Percentiles rank a stretch among this genome's conserved stretches.
phyloP scores from a whole-genome alignment of 2,888 invertebrate species.

The Brenthis daphne region DNA sequence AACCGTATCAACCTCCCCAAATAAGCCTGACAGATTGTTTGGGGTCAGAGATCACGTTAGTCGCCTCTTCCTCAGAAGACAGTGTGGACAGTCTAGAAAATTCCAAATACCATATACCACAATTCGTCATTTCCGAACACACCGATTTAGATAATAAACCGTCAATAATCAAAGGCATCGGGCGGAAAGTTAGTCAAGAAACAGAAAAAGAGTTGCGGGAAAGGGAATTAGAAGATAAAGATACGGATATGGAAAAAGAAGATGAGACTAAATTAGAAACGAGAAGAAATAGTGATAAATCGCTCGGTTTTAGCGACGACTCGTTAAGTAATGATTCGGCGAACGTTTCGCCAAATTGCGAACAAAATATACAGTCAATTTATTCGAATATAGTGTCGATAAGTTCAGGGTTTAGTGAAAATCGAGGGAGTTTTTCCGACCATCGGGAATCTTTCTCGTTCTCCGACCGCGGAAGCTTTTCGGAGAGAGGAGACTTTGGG shows the following conservation, averaged over 20 bases:
- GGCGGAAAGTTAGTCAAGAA: slow-evolving; percentile 86
- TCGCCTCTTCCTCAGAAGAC: slow-evolving; percentile 89
- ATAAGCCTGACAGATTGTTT: slow-evolving; percentile 96
- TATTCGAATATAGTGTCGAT: slow-evolving; percentile 80
- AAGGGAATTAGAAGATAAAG: slow-evolving; percentile 46
- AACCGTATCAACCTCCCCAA: slow-evolving; percentile 83
- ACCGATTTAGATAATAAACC: slow-evolving; percentile 86
- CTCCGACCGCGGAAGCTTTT: slow-evolving; percentile 75
- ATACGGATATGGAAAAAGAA: slow-evolving; percentile 62
- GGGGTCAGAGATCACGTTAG: slow-evolving; percentile 91
- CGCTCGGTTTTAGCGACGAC: slow-evolving; percentile 87
- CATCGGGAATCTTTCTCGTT: slow-evolving; percentile 76
- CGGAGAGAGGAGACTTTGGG: slow-evolving; percentile 72
- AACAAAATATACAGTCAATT: slow-evolving; percentile 74
- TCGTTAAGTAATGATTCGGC: slow-evolving; percentile 86
- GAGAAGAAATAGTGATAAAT: slow-evolving; percentile 85
- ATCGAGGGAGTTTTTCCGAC: slow-evolving; percentile 77
- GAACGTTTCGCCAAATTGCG: slow-evolving; percentile 80
- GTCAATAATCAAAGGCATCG: slow-evolving; percentile 90
- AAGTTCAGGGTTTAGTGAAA: slow-evolving; percentile 83
- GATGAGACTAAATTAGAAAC: slow-evolving; percentile 70
- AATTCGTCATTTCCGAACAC: slow-evolving; percentile 88
- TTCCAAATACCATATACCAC: slow-evolving; percentile 75
- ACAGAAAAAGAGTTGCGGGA: slow-evolving; percentile 61
- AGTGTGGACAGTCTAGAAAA: slow-evolving; percentile 87